Evolutionary conservation across 23 tunicate species (phyloP).

Genomic region (Pegea sp.): DNA sequence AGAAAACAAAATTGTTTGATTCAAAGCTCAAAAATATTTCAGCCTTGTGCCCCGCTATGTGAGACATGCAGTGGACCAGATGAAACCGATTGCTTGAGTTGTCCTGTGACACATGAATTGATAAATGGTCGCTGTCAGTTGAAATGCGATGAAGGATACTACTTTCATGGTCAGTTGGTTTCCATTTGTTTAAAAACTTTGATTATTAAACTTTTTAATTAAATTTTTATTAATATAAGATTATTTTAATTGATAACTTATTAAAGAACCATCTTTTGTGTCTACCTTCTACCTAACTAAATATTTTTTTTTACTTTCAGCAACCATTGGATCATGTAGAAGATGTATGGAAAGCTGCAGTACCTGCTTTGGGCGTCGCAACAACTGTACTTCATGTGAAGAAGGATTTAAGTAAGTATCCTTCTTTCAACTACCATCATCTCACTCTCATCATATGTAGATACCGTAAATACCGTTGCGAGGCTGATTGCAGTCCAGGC

Average conservation of each 20-base stretch:
- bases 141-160: constrained; percentile 33
- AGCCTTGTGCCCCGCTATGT: neutral
- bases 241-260: no score
- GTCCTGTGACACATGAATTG: constrained; percentile 13
- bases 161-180: constrained; percentile 12
- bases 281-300: neutral
- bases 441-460: no score
- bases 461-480: no score
- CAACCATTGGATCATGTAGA: constrained; percentile 30
- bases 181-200: neutral
- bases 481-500: constrained; percentile 33
- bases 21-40: neutral
- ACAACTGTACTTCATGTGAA: constrained; percentile 69
- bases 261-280: neutral
- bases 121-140: constrained; percentile 32
- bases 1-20: no score
- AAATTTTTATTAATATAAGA: neutral
- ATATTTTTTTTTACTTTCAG: neutral
- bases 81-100: constrained; percentile 39
- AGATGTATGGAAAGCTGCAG: constrained; percentile 30
- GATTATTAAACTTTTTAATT: neutral
- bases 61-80: constrained; percentile 6
- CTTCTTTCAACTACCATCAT: neutral
- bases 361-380: constrained; percentile 35
- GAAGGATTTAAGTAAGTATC: constrained; percentile 36